Evolutionary conservation across 92 coral and sea anemone genomes (phyloP).

Genomic region (Palythoa caribaeorum): DNA sequence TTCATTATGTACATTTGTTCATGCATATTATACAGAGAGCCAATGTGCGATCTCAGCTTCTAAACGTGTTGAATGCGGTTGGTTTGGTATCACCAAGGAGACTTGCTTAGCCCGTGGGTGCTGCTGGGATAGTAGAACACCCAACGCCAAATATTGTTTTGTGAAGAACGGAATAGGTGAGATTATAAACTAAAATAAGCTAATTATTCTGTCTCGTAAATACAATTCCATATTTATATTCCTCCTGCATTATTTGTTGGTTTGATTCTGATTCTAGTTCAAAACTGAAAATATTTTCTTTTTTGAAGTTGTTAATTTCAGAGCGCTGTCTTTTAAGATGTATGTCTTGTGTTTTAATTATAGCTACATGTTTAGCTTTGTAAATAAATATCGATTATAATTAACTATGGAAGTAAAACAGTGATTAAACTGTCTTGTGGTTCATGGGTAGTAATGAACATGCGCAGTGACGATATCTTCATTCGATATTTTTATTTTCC

Average conservation of each 20-base stretch:
- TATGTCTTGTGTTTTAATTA: no score
- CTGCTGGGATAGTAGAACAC: slow-evolving; percentile 30
- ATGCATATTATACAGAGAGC: background rate
- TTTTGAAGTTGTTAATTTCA: background rate
- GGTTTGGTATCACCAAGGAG: slow-evolving; percentile 31
- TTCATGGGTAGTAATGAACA: no score
- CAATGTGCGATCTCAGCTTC: slow-evolving; percentile 8
- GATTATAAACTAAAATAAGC: background rate
- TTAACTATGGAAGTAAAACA: no score
- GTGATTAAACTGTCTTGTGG: no score
- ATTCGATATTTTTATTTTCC: no score
- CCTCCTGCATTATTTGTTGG: background rate
- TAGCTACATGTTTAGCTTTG: background rate
- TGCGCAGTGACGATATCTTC: background rate
- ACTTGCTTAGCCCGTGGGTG: slow-evolving; percentile 33
- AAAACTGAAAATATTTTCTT: background rate
- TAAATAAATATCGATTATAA: no score
- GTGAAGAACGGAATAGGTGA: slow-evolving; percentile 45
- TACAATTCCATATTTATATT: background rate
- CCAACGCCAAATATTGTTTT: slow-evolving; percentile 28
- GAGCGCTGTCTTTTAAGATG: background rate
- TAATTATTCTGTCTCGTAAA: background rate
- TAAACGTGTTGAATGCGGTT: slow-evolving; percentile 41
- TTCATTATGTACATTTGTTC: background rate
- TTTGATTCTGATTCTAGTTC: background rate